phyloP scores from a whole-genome alignment of 1,140 invertebrate genomes.

The Myzus persicae region DNA sequence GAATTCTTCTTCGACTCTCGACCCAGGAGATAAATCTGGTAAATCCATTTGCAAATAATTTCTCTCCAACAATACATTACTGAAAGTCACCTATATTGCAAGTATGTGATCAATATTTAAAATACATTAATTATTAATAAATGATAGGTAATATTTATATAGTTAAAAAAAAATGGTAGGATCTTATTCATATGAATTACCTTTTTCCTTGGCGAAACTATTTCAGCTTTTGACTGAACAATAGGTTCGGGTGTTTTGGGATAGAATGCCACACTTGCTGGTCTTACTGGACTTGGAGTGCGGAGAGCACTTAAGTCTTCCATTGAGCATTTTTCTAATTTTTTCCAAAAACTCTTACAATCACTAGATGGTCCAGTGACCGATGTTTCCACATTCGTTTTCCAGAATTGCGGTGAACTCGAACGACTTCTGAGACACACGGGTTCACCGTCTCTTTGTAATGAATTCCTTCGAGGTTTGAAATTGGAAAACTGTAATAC shows the following conservation, averaged over 20 bases:
- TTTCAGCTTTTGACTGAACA: background rate
- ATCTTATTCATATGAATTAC: background rate
- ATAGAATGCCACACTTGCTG: constrained; percentile 50
- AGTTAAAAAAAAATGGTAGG: background rate
- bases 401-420: constrained; percentile 52
- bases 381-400: background rate
- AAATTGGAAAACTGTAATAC: constrained; percentile 30
- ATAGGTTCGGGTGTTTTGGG: constrained; percentile 33
- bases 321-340: constrained; percentile 47
- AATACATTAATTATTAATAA: background rate
- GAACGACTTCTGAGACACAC: constrained; percentile 30
- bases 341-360: constrained; percentile 50
- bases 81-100: constrained; percentile 38
- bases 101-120: background rate
- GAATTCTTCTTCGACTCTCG: constrained; percentile 51
- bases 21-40: constrained; percentile 54
- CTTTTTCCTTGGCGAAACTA: constrained; percentile 24
- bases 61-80: constrained; percentile 46
- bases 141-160: background rate
- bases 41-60: constrained; percentile 53
- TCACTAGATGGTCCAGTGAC: background rate
- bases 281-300: constrained; percentile 40
- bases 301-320: constrained; percentile 39
- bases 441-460: constrained; percentile 36
- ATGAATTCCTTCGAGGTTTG: constrained; percentile 25